phyloP scores from a whole-genome alignment of 1,140 invertebrate genomes.

The Riptortus pedestris region DNA sequence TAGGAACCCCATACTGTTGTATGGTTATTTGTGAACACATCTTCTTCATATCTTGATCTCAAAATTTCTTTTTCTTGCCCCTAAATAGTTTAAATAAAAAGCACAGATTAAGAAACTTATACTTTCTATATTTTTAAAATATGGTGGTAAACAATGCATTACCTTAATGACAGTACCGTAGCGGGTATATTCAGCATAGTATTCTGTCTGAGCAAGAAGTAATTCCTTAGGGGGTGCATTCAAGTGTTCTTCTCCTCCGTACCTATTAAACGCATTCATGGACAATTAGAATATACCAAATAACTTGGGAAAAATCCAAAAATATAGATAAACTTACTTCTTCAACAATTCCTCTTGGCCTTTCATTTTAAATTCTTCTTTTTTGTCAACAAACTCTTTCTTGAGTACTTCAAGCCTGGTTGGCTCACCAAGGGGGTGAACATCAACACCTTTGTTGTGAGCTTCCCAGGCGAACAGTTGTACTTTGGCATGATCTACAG shows the following conservation, averaged over 20 bases:
- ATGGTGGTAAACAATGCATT: too few relatives aligned
- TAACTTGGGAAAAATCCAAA: background rate
- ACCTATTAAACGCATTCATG: conserved; percentile 44
- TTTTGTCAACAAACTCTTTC: conserved; percentile 81
- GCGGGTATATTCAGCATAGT: conserved; percentile 91
- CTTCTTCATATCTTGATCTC: conserved; percentile 89
- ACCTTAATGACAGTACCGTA: conserved; percentile 71
- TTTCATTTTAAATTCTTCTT: conserved; percentile 42
- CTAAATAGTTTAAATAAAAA: too few relatives aligned
- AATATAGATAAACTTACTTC: conserved; percentile 33
- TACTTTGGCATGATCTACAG: conserved; percentile 74
- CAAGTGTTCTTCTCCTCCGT: conserved; percentile 87
- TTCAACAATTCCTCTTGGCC: conserved; percentile 67
- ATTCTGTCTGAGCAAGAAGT: conserved; percentile 86
- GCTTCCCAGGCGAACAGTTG: conserved; percentile 99
- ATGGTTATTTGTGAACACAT: conserved; percentile 85
- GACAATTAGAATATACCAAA: too few relatives aligned
- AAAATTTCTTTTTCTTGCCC: conserved; percentile 80
- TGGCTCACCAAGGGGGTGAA: conserved; percentile 92
- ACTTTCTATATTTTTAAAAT: too few relatives aligned
- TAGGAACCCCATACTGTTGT: conserved; percentile 90
- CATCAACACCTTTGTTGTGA: conserved; percentile 84
- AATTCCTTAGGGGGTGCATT: conserved; percentile 73
- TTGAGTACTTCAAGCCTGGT: conserved; percentile 90
- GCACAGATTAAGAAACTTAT: too few relatives aligned